Evolutionary conservation across 2,797 vertebrate genomes (phyloP).

Genomic region (Intellagama lesueurii): DNA sequence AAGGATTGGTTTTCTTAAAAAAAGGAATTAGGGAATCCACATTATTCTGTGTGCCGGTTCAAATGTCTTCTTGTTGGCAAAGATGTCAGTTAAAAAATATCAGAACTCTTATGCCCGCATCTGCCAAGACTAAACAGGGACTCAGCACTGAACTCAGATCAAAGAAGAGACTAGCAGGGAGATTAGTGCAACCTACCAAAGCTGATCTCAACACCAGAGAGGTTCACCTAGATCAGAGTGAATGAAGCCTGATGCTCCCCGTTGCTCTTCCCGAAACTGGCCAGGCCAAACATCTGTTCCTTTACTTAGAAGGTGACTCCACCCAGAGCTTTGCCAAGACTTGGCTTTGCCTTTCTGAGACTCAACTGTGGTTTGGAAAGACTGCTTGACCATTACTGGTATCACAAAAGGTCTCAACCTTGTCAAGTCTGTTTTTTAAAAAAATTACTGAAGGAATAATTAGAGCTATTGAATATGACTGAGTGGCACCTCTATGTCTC

Average conservation of each 20-base stretch:
- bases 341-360: neutral
- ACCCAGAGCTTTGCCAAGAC: neutral
- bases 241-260: neutral
- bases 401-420: neutral
- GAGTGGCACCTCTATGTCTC: constrained; percentile 61
- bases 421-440: constrained; percentile 34
- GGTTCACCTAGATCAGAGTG: neutral
- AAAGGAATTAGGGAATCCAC: neutral
- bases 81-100: neutral
- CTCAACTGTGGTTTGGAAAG: neutral
- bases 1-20: too few relatives aligned
- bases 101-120: neutral
- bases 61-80: constrained; percentile 16
- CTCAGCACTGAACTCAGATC: neutral
- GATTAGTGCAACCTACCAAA: neutral
- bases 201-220: neutral
- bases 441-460: constrained; percentile 64
- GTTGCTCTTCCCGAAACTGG: neutral
- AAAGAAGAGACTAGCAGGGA: neutral
- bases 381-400: neutral
- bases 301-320: neutral
- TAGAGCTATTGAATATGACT: constrained; percentile 65
- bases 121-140: neutral
- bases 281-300: constrained; percentile 14
- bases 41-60: neutral